A percentile compares a stretch with the other conserved stretches of the same genome.
Evolutionary conservation across 2,888 invertebrate species (phyloP).

Genomic region (Cacoxenus indagator): DNA sequence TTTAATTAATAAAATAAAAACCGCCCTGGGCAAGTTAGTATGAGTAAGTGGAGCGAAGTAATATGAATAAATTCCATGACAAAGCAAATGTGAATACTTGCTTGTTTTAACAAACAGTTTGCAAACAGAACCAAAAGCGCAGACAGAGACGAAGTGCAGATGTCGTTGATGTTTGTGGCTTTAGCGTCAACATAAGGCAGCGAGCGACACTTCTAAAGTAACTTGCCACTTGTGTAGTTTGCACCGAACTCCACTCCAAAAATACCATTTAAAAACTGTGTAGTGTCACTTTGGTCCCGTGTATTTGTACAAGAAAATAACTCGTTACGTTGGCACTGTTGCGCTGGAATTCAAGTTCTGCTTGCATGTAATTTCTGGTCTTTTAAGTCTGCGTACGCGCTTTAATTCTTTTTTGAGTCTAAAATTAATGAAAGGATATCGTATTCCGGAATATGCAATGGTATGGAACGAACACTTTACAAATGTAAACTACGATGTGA

Average conservation of each 20-base stretch:
- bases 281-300: background rate
- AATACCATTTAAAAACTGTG: background rate
- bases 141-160: background rate
- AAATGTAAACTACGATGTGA: background rate
- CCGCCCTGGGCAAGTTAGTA: background rate
- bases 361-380: background rate
- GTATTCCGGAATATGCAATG: background rate
- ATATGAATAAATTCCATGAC: background rate
- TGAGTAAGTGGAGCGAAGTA: background rate
- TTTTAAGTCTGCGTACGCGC: too few relatives aligned
- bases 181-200: background rate
- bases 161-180: background rate
- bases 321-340: background rate
- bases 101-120: background rate
- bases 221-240: background rate
- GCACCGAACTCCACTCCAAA: background rate
- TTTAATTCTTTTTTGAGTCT: background rate
- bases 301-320: background rate
- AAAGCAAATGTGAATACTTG: background rate
- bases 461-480: background rate
- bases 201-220: background rate
- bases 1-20: conserved; percentile 57
- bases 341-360: background rate
- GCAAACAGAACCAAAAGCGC: background rate
- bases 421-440: background rate